Base-by-base conservation (phyloP, 2,113 vertebrate species). In the Tautogolabrus adspersus region DNA sequence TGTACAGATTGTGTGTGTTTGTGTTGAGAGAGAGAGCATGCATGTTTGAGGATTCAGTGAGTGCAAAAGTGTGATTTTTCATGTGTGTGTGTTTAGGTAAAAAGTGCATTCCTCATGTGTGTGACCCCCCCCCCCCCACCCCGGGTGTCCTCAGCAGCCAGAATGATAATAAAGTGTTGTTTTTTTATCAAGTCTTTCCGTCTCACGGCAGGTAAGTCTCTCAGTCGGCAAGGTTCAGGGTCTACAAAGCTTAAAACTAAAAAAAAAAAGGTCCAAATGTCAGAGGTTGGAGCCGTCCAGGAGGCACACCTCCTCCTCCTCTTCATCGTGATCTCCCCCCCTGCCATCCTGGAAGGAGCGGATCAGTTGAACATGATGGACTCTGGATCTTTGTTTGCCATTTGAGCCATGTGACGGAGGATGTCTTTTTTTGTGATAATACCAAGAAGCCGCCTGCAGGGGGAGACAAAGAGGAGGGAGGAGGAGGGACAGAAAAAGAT, bases 401-500 rank as follows among this genome's bases (percentile, higher is more conserved):
- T 99, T 95, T 99, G 98, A 94, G 98, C 98, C 97, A 99, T 99
- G 95, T 99, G 98, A 94, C 98, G 97, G 54, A 99, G 98, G 94
- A 99, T 99, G 94, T 99, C 98, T 97, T 99, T 99, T 97, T 99
- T 99, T 96, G 98, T 99, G 93, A 99, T 96, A 93, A 99, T 97
- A 94, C 98, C 98, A 96, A 99, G 97, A 93, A 99, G 98, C 88
- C 98, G 98, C 93, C 98, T 99, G 94, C 55, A 95, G 88, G 44
- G 80, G 77, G 85, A 85, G 88, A 95, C 0, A 52, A 9, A 65
- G 58, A 61, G 90, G 19, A 58, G 52, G 49, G 56, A 72, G 13
- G 26, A 58, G n/a, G 42, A 16, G 22, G 56, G 52, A 10, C 34
- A 6, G 12, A 37, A 1, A 5, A 23, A 34, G 23, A 2, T 22